Evolutionary conservation across 1,140 invertebrate genomes (phyloP), one percentile per base, ranked within the genome.

Genomic region (Drosophila parvula): DNA sequence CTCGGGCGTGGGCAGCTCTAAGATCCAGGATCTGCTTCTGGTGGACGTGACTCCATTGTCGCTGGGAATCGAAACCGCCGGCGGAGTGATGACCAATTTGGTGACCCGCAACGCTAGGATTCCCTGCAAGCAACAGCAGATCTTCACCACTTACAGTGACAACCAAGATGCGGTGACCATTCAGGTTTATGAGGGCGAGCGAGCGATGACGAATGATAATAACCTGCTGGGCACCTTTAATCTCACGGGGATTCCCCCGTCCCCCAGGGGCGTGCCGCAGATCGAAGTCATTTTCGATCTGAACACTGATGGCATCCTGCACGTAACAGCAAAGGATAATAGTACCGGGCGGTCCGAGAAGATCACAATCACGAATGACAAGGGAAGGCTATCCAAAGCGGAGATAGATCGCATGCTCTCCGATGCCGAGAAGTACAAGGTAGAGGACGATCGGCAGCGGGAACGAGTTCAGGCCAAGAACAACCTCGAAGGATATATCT

Each of bases 401-500:
- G 97, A 99, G 81, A 99, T 99, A 78, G 97, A 98, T 80, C 94
- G 95, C 34, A 99, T 99, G 98, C 93, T 99, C 11, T 92, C 94
- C n/a, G 96, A 96, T 36, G 95, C 96, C 9, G 95, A 96, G 73
- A 94, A 94, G 69, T 96, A 95, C 81, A 94, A 94, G 73, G 92
- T 93, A 22, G 95, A 96, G 86, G 95, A 96, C 79, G 95, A 96
- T 38, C 93, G 93, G 43, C 94, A 95, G 58, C 93, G 93, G 55
- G 93, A 95, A 57, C 93, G 94, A 51, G 95, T 98, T 12, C 90
- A 94, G 56, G 93, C 95, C 3, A 95, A 96, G 75, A 98, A 98
- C 90, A 93, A 94, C 62, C 93, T 98, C n/a, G 97, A 98, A 92
- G 93, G 94, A 27, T 98, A 98, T 90, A 93, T 96, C 30, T 98